These are phyloP conservation scores for Nesoenas mayeri DNA, from an alignment of 2,113 vertebrate genomes.

Conservation along the genomic window DNA sequence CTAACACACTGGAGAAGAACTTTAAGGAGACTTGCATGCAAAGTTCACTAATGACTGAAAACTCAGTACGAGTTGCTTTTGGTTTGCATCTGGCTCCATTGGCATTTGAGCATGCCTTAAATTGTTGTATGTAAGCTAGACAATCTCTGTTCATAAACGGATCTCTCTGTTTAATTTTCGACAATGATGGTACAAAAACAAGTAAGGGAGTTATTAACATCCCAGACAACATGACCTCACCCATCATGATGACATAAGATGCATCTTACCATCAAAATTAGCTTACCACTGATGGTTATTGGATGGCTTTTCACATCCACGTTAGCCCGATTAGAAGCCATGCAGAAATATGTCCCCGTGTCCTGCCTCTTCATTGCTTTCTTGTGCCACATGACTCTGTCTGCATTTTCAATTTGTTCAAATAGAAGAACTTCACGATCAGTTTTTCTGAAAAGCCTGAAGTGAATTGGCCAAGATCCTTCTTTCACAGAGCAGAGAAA, in stretches of 20 bases:
- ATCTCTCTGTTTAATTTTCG: background rate
- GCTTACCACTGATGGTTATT: slow-evolving; percentile 54
- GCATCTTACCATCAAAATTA: background rate
- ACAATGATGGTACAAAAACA: background rate
- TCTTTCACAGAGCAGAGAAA: slow-evolving; percentile 56
- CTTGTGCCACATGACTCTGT: background rate
- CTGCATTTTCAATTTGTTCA: background rate
- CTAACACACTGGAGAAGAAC: background rate
- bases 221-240: background rate
- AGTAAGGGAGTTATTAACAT: background rate
- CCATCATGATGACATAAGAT: background rate
- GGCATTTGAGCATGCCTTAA: background rate
- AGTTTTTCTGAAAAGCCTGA: slow-evolving; percentile 57
- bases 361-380: slow-evolving; percentile 36
- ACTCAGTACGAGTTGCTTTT: background rate
- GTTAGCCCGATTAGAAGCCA: slow-evolving; percentile 52
- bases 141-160: background rate
- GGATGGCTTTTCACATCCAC: slow-evolving; percentile 3
- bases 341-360: slow-evolving; percentile 53
- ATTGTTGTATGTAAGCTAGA: background rate
- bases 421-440: background rate
- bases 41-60: background rate
- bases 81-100: background rate
- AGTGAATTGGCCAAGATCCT: slow-evolving; percentile 65
- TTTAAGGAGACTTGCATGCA: background rate